Conservation (phyloP, 2,113 vertebrate genomes). For the Platysternon megacephalum region DNA sequence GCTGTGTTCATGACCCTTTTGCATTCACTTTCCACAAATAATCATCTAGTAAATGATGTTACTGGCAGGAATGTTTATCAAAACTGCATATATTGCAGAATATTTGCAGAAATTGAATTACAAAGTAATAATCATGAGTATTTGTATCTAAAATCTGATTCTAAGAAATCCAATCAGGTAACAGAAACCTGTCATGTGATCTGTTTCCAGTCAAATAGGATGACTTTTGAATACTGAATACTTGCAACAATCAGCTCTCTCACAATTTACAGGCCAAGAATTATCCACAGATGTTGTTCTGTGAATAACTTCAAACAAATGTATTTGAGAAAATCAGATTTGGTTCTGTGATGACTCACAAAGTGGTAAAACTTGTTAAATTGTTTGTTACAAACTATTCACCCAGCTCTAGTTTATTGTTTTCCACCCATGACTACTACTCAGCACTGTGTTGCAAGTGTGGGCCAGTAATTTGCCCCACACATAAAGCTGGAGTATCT, state of each 20-base stretch:
- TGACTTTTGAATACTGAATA: constrained; percentile 2
- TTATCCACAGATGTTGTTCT: not conserved
- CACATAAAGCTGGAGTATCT: not conserved
- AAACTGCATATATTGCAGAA: not conserved
- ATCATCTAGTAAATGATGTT: constrained; percentile 29
- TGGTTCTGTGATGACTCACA: not conserved
- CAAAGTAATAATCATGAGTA: not conserved
- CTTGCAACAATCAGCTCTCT: not conserved
- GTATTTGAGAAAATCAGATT: constrained; percentile 1
- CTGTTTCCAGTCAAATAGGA: constrained; percentile 1
- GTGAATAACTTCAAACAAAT: constrained; percentile 44
- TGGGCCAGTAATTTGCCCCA: not conserved
- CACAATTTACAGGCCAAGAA: not conserved
- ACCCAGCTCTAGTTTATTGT: not conserved
- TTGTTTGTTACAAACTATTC: constrained; percentile 2
- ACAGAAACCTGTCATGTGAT: constrained; percentile 34
- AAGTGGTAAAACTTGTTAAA: constrained; percentile 18
- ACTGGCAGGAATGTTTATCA: constrained; percentile 33
- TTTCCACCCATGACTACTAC: not conserved
- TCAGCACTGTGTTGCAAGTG: not conserved
- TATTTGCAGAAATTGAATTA: constrained; percentile 14
- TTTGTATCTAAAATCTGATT: not conserved
- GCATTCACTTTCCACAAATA: not conserved
- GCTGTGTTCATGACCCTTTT: not conserved
- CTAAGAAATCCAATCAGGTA: constrained; percentile 4